Evolutionary conservation across 2,797 vertebrate genomes (phyloP).

Genomic region (Coluber constrictor): DNA sequence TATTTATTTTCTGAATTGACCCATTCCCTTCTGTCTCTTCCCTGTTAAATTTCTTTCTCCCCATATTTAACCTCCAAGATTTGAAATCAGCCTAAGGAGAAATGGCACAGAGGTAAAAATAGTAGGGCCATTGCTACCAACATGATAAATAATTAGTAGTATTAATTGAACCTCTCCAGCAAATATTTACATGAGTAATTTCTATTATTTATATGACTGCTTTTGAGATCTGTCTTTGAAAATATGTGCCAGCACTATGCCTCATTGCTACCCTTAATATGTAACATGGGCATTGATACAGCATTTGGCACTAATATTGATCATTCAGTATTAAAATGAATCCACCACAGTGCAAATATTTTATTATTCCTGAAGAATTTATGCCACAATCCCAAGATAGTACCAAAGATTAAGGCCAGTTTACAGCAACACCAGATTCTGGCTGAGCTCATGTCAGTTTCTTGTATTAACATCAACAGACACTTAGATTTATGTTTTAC

Average conservation of each 20-base stretch:
- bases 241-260: too few species aligned
- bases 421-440: background rate
- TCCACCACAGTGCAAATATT: background rate
- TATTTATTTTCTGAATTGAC: background rate
- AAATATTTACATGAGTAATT: background rate
- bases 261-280: background rate
- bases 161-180: background rate
- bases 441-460: background rate
- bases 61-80: background rate
- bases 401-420: background rate
- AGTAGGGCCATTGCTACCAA: background rate
- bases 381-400: background rate
- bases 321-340: background rate
- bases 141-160: too few species aligned
- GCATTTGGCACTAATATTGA: background rate
- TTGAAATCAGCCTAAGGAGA: background rate
- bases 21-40: background rate
- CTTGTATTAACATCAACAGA: background rate
- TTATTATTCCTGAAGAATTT: background rate
- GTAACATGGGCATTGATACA: background rate
- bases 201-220: background rate
- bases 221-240: background rate
- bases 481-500: background rate
- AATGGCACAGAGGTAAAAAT: background rate
- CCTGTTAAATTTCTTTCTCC: too few species aligned